phyloP scores from a whole-genome alignment of 1,140 invertebrate species.

The Ostrea edulis region DNA sequence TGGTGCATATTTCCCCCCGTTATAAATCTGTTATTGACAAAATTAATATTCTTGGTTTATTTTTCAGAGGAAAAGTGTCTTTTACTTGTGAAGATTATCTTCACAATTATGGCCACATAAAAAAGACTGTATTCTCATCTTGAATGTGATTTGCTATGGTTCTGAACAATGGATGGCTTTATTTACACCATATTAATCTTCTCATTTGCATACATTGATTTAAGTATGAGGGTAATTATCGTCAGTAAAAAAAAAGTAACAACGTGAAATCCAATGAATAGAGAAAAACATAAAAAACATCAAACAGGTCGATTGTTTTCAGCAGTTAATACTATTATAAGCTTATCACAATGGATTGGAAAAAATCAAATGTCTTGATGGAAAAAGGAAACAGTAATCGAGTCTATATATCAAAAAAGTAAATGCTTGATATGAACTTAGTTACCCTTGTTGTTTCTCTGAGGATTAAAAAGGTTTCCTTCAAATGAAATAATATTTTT shows the following conservation, averaged over 20 bases:
- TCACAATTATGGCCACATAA: constrained; percentile 32
- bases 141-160: constrained; percentile 16
- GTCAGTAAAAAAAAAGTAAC: not conserved
- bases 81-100: constrained; percentile 28
- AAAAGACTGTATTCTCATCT: not conserved
- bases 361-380: constrained; percentile 3
- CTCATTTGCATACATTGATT: constrained; percentile 19
- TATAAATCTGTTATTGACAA: constrained; percentile 36
- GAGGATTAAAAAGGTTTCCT: not conserved
- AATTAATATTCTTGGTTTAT: constrained; percentile 32
- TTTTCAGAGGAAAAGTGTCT: constrained; percentile 30
- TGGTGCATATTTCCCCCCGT: not conserved
- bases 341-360: not conserved
- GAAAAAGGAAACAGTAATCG: not conserved
- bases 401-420: not conserved
- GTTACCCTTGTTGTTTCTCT: not conserved
- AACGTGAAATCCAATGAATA: constrained; percentile 35
- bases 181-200: constrained; percentile 30
- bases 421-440: not conserved
- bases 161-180: not conserved
- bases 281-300: constrained; percentile 27
- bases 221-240: constrained; percentile 21
- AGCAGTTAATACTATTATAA: constrained; percentile 31
- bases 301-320: constrained; percentile 16
- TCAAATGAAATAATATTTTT: not conserved